Percentiles rank a stretch among this genome's conserved stretches.
Evolutionary conservation across 2,797 vertebrate species (phyloP).

Genomic region (Momotus momota): DNA sequence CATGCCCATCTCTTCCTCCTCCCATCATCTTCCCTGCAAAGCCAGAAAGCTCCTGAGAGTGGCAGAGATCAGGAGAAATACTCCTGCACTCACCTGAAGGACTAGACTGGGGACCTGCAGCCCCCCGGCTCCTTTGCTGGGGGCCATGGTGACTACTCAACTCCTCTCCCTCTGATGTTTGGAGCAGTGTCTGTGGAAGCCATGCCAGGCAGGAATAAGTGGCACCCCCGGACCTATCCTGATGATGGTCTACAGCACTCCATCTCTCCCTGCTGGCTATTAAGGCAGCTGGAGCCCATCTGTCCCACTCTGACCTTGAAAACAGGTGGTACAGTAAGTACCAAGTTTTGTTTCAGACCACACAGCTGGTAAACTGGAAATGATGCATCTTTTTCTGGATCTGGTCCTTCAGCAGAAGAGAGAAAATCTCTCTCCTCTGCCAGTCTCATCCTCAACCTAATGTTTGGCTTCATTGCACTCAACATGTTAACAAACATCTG

Average conservation of each 20-base stretch:
- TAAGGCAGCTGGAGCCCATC: not conserved
- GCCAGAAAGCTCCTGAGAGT: not conserved
- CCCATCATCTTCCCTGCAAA: not conserved
- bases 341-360: not conserved
- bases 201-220: rapidly evolving
- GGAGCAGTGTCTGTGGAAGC: not conserved
- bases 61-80: rapidly evolving
- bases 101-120: rapidly evolving
- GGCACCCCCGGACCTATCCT: not conserved
- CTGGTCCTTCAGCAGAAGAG: not conserved
- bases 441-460: not conserved
- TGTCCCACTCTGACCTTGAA: not conserved
- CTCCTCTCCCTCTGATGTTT: rapidly evolving
- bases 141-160: rapidly evolving
- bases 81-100: rapidly evolving
- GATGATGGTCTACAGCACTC: rapidly evolving
- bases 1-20: not conserved
- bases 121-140: rapidly evolving
- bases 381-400: not conserved
- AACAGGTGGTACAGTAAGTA: not conserved
- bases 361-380: not conserved
- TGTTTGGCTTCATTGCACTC: not conserved
- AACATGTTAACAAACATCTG: conserved; percentile 10
- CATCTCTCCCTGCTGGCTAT: not conserved
- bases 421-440: not conserved